Evolutionary conservation across 2,888 invertebrate genomes (phyloP), one percentile per base, ranked within the genome.

Genomic region (Thecophora atra): DNA sequence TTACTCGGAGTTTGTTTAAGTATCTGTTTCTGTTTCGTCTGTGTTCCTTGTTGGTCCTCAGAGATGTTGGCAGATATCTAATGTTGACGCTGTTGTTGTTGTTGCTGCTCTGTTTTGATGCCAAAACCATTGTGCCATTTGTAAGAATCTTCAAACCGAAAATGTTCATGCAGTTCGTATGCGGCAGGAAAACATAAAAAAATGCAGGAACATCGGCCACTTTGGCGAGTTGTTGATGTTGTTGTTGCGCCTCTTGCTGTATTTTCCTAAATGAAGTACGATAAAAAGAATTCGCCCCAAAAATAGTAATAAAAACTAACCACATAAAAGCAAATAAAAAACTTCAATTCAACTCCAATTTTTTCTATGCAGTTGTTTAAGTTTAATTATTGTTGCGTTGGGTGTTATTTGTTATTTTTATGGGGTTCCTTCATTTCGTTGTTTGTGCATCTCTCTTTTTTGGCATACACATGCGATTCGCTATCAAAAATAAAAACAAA

Each of bases 161-260:
- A n/a, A n/a, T n/a, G n/a, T 58, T n/a, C 58, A 28, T 26, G 26
- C 58, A 58, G 28, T 28, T 24, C 28, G 58, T 58, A 28, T 58
- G 58, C 58, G 58, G 58, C 47, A 47, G 47, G 47, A 15, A 47
- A n/a, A 15, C 15, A n/a, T 17, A 47, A 47, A 15, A 47, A 47
- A 11, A 47, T 17, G 17, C 15, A n/a, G n/a, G n/a, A n/a, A n/a
- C n/a, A n/a, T n/a, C 47, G n/a, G 47, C 6, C 37, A 37, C 26
- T 70, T 3, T 26, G 24, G 37, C 42, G 21, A 13, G 7, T 21
- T 54, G 44, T 65, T 26, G 13, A 60, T 47, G 47, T 47, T 15
- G 47, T 67, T 54, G 28, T 62, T 67, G 30, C 42, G 1, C 26
- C 19, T 65, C 24, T 66, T 30, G 62, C 58, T 66, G 52, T 67